Percentiles rank a stretch among this genome's conserved stretches.
Conservation (phyloP, 1,140 invertebrate species). For the Grapholita molesta region DNA sequence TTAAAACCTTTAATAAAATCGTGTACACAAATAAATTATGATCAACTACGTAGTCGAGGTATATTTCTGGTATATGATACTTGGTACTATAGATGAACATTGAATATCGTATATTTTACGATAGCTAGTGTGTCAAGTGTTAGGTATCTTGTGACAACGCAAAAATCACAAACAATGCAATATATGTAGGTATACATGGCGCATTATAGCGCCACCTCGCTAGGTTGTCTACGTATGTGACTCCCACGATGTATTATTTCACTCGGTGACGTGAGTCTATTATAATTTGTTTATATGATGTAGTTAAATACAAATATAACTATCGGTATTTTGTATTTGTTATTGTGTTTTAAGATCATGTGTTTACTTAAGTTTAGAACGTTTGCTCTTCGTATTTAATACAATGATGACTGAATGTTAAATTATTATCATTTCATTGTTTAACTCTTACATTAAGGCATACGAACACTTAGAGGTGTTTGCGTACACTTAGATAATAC, state of each 20-base stretch:
- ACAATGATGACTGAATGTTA: constrained; percentile 6
- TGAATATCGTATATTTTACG: neutral
- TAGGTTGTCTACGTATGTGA: no score
- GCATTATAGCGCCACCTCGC: no score
- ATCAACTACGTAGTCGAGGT: neutral
- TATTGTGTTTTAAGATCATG: neutral
- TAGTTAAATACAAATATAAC: neutral
- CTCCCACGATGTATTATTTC: no score
- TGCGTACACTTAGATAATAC: neutral
- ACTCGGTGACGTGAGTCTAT: neutral
- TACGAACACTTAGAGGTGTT: neutral
- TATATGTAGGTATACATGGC: no score
- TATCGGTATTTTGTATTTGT: neutral
- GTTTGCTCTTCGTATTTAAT: constrained; percentile 12
- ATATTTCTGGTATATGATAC: no score
- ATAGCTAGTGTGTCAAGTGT: no score
- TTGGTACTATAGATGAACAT: no score
- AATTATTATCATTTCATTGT: constrained; percentile 11
- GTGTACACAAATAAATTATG: neutral
- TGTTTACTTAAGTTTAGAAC: neutral
- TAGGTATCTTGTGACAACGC: no score
- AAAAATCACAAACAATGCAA: no score
- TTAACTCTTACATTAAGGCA: neutral
- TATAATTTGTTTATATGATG: neutral
- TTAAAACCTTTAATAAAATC: neutral